These are phyloP conservation scores for Cyclophora punctaria DNA, from an alignment of 2,888 invertebrate genomes.

Conservation along the genomic window DNA sequence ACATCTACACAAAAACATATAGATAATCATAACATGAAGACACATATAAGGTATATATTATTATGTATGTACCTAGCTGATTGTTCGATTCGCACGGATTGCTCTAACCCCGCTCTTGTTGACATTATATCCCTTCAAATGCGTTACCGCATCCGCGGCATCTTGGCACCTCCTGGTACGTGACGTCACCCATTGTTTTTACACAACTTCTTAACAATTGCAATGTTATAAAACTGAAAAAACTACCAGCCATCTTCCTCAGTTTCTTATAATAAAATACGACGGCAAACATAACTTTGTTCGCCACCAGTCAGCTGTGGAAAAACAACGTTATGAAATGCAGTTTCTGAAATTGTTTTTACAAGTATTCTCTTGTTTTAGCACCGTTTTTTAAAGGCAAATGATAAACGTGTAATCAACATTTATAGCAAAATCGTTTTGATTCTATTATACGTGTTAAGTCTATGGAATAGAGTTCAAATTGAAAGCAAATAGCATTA, in stretches of 20 bases:
- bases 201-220: conserved; percentile 8
- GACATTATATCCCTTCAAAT: no score
- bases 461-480: conserved; percentile 4
- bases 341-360: not conserved
- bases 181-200: conserved; percentile 20
- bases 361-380: not conserved
- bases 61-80: no score
- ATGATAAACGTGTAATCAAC: conserved; percentile 8
- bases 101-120: no score
- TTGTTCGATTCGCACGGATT: no score
- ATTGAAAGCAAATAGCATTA: conserved; percentile 4
- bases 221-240: conserved; percentile 1
- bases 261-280: not conserved
- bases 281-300: conserved; percentile 10
- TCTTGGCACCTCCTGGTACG: conserved; percentile 20
- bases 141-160: not conserved
- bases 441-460: conserved; percentile 1
- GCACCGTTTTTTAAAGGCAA: conserved; percentile 2
- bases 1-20: no score
- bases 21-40: no score
- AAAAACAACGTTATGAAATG: conserved; percentile 4
- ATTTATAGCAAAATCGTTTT: conserved; percentile 2
- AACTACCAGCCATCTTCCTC: no score
- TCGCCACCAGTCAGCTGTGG: conserved; percentile 1
- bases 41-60: no score